phyloP scores from a whole-genome alignment of 2,797 vertebrate species.

The Phalanger gymnotis region DNA sequence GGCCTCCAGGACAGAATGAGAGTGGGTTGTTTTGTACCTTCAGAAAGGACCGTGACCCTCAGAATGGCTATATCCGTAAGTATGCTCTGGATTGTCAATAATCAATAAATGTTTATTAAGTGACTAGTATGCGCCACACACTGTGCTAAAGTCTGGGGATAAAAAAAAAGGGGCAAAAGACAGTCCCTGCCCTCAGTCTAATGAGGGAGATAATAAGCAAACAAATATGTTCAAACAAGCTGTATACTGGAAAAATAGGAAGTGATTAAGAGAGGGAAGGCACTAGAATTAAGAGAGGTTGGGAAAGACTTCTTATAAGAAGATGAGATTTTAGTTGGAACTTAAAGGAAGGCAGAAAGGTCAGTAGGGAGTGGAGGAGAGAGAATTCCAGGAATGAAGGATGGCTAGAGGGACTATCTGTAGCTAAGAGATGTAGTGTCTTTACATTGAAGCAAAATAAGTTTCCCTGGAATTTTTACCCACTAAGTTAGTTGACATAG shows the following conservation, averaged over 20 bases:
- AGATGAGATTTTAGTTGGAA: background rate
- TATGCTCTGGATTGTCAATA: background rate
- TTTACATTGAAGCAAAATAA: background rate
- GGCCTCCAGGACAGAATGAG: background rate
- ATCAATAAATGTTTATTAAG: background rate
- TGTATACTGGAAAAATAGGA: no score
- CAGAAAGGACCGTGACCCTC: background rate
- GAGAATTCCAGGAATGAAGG: background rate
- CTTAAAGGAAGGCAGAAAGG: background rate
- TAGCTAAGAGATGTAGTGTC: background rate
- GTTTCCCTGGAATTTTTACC: background rate
- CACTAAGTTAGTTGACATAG: background rate
- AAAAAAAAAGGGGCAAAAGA: no score
- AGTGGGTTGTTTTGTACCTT: background rate
- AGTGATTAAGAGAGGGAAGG: no score
- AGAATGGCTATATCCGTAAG: constrained; percentile 28
- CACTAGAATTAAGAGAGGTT: background rate
- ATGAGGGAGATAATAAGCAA: background rate
- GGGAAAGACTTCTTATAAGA: background rate
- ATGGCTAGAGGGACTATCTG: no score
- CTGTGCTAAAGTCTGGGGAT: no score
- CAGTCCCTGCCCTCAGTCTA: background rate
- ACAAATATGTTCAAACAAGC: background rate
- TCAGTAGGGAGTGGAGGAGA: background rate
- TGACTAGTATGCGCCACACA: no score